A percentile compares a stretch with the other conserved stretches of the same genome.
Evolutionary conservation across 2,888 invertebrate species (phyloP).

Genomic region (Nephrocerus scutellatus): DNA sequence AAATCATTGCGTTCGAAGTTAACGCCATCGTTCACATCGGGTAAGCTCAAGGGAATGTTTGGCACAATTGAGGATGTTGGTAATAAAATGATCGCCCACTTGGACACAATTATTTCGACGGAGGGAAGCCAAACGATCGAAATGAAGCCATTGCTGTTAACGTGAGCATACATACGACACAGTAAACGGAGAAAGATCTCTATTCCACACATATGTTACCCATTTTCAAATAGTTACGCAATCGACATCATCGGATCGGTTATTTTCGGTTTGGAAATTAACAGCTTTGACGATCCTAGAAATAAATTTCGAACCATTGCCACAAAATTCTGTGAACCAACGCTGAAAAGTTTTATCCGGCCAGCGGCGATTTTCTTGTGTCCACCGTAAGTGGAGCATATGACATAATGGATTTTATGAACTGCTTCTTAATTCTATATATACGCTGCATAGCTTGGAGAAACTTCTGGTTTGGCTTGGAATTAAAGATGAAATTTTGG

Average conservation of each 20-base stretch:
- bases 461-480: constrained; percentile 28
- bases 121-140: constrained; percentile 46
- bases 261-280: constrained; percentile 48
- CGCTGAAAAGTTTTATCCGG: constrained; percentile 11
- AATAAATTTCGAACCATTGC: constrained; percentile 39
- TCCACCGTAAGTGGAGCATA: constrained; percentile 31
- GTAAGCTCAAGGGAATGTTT: constrained; percentile 61
- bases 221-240: constrained; percentile 44
- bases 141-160: constrained; percentile 39
- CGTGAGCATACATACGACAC: constrained; percentile 35
- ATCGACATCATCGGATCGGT: constrained; percentile 49
- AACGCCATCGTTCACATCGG: constrained; percentile 61
- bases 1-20: constrained; percentile 56
- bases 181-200: too few relatives aligned
- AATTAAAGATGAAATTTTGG: constrained; percentile 23
- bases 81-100: constrained; percentile 49
- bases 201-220: too few relatives aligned
- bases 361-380: constrained; percentile 30
- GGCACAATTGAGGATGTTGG: constrained; percentile 54
- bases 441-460: constrained; percentile 28
- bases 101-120: constrained; percentile 35
- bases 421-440: not conserved
- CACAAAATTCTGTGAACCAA: constrained; percentile 18
- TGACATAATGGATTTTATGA: not conserved
- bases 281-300: constrained; percentile 42